These are phyloP conservation scores for Heliconius congener DNA, from an alignment of 1,140 invertebrate species.

Conservation along the genomic window DNA sequence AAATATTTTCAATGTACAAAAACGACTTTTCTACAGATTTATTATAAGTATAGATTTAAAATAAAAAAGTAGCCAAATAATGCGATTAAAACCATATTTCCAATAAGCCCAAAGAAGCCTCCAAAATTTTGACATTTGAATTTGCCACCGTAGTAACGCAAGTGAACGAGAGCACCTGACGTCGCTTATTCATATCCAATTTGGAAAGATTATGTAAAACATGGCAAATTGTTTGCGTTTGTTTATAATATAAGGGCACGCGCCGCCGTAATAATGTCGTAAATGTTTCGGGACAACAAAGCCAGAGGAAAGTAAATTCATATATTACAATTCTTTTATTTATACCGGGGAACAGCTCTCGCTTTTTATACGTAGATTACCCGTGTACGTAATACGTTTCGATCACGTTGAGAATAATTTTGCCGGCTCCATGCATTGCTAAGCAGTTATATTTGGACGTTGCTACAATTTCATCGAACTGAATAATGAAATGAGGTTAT, in stretches of 20 bases:
- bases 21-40: too few relatives aligned
- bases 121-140: not conserved
- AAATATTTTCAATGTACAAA: too few relatives aligned
- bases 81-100: not conserved
- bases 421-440: constrained; percentile 37
- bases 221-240: constrained; percentile 61
- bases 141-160: constrained; percentile 18
- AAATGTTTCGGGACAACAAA: constrained; percentile 60
- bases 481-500: constrained; percentile 27
- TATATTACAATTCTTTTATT: constrained; percentile 66
- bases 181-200: constrained; percentile 55
- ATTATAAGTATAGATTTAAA: too few relatives aligned
- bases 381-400: constrained; percentile 41
- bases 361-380: constrained; percentile 51
- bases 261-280: constrained; percentile 63
- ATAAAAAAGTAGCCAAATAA: not conserved
- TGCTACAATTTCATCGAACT: constrained; percentile 25
- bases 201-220: constrained; percentile 68
- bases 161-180: constrained; percentile 35
- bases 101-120: not conserved
- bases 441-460: constrained; percentile 38
- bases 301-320: constrained; percentile 49
- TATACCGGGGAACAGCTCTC: constrained; percentile 51
- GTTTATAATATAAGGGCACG: constrained; percentile 59
- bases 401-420: constrained; percentile 49